Evolutionary conservation across 2,113 vertebrate genomes (phyloP), one percentile per base, ranked within the genome.

Genomic region (Pampusana beccarii): DNA sequence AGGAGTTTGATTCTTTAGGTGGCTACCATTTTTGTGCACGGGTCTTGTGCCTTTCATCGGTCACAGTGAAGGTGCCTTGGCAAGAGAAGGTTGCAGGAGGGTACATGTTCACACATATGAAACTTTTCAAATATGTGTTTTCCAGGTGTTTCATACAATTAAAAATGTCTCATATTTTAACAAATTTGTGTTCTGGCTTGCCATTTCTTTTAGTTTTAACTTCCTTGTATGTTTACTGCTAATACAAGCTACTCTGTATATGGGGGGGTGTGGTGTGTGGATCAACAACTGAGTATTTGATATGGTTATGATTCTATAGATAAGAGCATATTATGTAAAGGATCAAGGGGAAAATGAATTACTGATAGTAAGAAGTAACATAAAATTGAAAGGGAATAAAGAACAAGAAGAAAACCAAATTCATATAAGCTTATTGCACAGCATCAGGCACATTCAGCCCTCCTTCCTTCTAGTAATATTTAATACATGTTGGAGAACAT

Each of bases 211-310:
- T 65, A n/a, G 31, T 46, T 72, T 66, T 73, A 51, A 1, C 20
- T 83, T 77, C n/a, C 15, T 77, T n/a, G 2, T 74, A 16, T 60
- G 8, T 61, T 92, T 77, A 51, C 16, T 60, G 16, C 16, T 80
- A 60, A 46, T 46, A 46, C 9, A 80, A 61, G 13, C 4, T 78
- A 28, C 24, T 33, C 8, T 50, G 16, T 36, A 42, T 81, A 4
- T 3, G 12, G 5, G 6, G 46, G 28, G 8, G 6, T n/a, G n/a
- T n/a, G n/a, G n/a, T n/a, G n/a, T n/a, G 6, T 4, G 26, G 4
- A 13, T 29, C 18, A 67, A 80, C 90, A 61, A 3, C 28, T 44
- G 28, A 33, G 17, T 56, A 38, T 77, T 72, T 69, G 33, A 13
- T n/a, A 25, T 18, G 31, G 17, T 71, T 70, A 21, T 56, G 13